Percentiles rank a stretch among this genome's conserved stretches.
These are phyloP conservation scores for Cyanoderma ruficeps DNA, from an alignment of 2,113 vertebrate genomes.

Conservation along the genomic window DNA sequence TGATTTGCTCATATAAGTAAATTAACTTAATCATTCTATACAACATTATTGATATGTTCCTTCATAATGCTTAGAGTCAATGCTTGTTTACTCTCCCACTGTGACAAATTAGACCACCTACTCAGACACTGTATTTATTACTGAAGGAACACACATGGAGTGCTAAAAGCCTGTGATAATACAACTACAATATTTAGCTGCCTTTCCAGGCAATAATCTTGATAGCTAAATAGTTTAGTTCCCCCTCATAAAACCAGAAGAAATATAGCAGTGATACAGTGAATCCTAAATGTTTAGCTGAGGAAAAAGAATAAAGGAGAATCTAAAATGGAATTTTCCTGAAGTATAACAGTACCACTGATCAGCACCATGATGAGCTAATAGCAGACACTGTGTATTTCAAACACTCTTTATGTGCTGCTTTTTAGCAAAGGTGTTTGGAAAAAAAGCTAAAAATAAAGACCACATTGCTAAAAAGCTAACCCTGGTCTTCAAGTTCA, in stretches of 20 bases:
- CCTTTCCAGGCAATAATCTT: slow-evolving; percentile 5
- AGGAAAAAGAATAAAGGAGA: not conserved
- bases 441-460: slow-evolving; percentile 25
- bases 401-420: not conserved
- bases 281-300: not conserved
- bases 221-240: slow-evolving; percentile 2
- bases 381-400: accelerated
- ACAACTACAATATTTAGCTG: not conserved
- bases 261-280: not conserved
- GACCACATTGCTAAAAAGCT: not conserved
- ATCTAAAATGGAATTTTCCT: not conserved
- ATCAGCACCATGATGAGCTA: not conserved
- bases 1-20: slow-evolving; percentile 10
- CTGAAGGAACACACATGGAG: slow-evolving; percentile 13
- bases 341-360: not conserved
- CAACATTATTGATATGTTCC: not conserved
- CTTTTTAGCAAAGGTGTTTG: not conserved
- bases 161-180: not conserved
- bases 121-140: slow-evolving; percentile 11
- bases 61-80: not conserved
- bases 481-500: not conserved
- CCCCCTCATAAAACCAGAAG: not conserved
- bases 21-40: slow-evolving; percentile 28
- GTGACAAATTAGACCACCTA: slow-evolving; percentile 55
- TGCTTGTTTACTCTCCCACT: slow-evolving; percentile 19